Evolutionary conservation across 2,888 invertebrate species (phyloP), one percentile per base, ranked within the genome.

Genomic region (Cordylochernes scorpioides): DNA sequence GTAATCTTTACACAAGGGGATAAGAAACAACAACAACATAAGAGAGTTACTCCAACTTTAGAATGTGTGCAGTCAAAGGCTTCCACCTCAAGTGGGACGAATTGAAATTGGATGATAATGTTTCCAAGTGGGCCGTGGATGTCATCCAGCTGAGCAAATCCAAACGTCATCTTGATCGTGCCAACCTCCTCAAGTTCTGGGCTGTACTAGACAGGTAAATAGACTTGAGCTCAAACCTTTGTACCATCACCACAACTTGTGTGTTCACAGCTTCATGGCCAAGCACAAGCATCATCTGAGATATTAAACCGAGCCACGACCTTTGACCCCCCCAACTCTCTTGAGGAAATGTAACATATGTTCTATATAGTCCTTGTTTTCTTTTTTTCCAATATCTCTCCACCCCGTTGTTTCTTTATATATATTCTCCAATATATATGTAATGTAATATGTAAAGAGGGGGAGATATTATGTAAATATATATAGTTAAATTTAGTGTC

Each of bases 61-160:
- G 6, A 19, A 21, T 13, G 6, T 40, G 61, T 61, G 12, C 56
- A 88, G 86, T 97, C 47, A 72, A 73, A 51, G 94, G 86, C 29
- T 97, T 91, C 58, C 91, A 97, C 54, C 59, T 97, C 46, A 86
- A 94, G 55, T 94, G 71, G 55, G 77, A 84, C 48, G 91, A 94
- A 57, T 71, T 88, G 68, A 78, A 74, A 46, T 49, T 91, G 45
- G 94, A 94, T 53, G 60, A 69, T 9, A 97, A 97, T 56, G 88
- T 99, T 17, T 73, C 70, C 21, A 77, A 82, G 47, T 97, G 97
- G 97, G 78, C 82, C 18, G 97, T 97, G 5, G 74, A 74, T 24
- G 72, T 91, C 15, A 68, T 97, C 39, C 70, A 77, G 50, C 61
- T 97, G 25, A 86, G 86, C 35, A 65, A 80, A 48, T 73, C 74